Percentiles rank a stretch among this genome's conserved stretches.
Conservation (phyloP, 2,888 invertebrate genomes). For the Drosophila neoperkinsi region DNA sequence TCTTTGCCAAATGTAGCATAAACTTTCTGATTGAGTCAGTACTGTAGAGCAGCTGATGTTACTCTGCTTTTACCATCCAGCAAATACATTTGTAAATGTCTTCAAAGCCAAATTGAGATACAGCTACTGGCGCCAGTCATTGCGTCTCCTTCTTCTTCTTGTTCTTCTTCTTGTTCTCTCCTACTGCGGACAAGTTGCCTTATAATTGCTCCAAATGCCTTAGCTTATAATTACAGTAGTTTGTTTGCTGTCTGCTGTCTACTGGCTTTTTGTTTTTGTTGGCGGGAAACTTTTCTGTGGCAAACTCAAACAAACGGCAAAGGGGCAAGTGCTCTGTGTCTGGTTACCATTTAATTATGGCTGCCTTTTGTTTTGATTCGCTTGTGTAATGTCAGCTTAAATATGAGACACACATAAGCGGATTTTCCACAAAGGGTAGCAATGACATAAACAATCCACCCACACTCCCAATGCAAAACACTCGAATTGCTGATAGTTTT, state of each 20-base stretch:
- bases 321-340: slow-evolving; percentile 18
- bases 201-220: slow-evolving; percentile 56
- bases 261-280: slow-evolving; percentile 31
- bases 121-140: background rate
- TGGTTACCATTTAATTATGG: slow-evolving; percentile 60
- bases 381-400: slow-evolving; percentile 72
- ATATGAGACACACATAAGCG: slow-evolving; percentile 67
- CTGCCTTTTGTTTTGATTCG: slow-evolving; percentile 69
- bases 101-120: slow-evolving; percentile 38
- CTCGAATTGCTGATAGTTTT: slow-evolving; percentile 78
- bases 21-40: slow-evolving; percentile 49
- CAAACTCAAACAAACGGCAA: slow-evolving; percentile 33
- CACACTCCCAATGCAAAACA: slow-evolving; percentile 19
- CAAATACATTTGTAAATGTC: slow-evolving; percentile 55
- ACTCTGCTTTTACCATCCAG: background rate
- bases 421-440: slow-evolving; percentile 68
- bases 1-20: slow-evolving; percentile 60
- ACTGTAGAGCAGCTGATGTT: slow-evolving; percentile 21
- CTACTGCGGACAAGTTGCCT: slow-evolving; percentile 25
- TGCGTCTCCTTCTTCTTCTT: slow-evolving; percentile 4
- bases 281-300: slow-evolving; percentile 31
- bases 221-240: slow-evolving; percentile 70
- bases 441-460: slow-evolving; percentile 58
- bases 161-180: slow-evolving; percentile 10
- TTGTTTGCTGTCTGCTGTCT: slow-evolving; percentile 70